Evolutionary conservation across 2,113 vertebrate species (phyloP).

Genomic region (Ptilorrhoa leucosticta): DNA sequence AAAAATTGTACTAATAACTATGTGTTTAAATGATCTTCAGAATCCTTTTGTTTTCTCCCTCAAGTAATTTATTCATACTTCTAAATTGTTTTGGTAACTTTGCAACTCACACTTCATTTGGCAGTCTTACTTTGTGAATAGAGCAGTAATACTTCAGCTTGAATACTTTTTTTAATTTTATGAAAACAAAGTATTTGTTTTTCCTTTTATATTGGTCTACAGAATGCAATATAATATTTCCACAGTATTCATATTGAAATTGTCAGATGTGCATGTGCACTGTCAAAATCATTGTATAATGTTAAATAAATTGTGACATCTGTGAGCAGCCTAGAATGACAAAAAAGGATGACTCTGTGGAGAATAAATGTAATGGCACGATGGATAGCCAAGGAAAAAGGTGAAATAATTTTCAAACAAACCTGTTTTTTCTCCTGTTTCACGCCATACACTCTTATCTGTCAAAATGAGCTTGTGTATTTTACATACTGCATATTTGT

Average conservation of each 20-base stretch:
- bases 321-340: background rate
- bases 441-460: fast-evolving
- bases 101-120: background rate
- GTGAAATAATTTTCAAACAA: background rate
- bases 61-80: background rate
- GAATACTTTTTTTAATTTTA: background rate
- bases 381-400: background rate
- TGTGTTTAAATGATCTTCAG: background rate
- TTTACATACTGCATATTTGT: background rate
- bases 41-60: background rate
- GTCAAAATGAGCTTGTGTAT: background rate
- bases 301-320: conserved; percentile 20
- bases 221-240: background rate
- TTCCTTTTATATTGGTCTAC: background rate
- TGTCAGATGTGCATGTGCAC: background rate
- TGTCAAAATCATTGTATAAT: background rate
- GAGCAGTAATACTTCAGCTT: background rate
- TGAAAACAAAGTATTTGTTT: background rate
- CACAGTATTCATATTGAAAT: background rate
- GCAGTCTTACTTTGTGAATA: background rate
- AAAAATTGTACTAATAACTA: background rate
- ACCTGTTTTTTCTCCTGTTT: background rate
- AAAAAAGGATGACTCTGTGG: background rate
- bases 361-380: background rate
- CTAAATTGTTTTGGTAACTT: background rate